Evolutionary conservation across 2,888 invertebrate genomes (phyloP).

Genomic region (Blastobasis adustella): DNA sequence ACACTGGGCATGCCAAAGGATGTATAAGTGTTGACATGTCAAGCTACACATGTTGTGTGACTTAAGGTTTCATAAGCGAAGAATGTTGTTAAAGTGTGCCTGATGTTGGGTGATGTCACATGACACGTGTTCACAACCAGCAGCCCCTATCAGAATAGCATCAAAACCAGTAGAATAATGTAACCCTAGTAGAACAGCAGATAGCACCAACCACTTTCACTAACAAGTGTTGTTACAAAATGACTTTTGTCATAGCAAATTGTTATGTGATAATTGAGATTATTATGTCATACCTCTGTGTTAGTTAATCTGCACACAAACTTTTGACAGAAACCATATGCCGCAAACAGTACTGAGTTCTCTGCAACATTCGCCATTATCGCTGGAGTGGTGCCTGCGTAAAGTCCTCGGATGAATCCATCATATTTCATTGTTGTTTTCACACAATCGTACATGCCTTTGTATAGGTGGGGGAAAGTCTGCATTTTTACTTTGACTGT

Average conservation of each 20-base stretch:
- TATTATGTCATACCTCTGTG: slow-evolving; percentile 53
- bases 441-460: slow-evolving; percentile 90
- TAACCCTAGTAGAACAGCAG: no score
- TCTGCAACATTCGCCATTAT: slow-evolving; percentile 97
- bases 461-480: slow-evolving; percentile 93
- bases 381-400: slow-evolving; percentile 96
- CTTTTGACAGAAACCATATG: slow-evolving; percentile 97
- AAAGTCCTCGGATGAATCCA: slow-evolving; percentile 89
- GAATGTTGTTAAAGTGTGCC: no score
- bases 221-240: no score
- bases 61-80: no score
- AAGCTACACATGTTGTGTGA: no score
- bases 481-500: slow-evolving; percentile 99
- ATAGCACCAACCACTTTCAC: no score
- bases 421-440: slow-evolving; percentile 88
- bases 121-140: no score
- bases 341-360: slow-evolving; percentile 96
- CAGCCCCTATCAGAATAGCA: no score
- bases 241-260: background rate
- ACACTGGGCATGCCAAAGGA: no score
- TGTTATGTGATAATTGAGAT: background rate
- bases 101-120: no score
- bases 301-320: slow-evolving; percentile 73
- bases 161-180: no score
- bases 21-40: no score